Evolutionary conservation across 2,797 vertebrate genomes (phyloP).

Genomic region (Catostomus latipinnis): DNA sequence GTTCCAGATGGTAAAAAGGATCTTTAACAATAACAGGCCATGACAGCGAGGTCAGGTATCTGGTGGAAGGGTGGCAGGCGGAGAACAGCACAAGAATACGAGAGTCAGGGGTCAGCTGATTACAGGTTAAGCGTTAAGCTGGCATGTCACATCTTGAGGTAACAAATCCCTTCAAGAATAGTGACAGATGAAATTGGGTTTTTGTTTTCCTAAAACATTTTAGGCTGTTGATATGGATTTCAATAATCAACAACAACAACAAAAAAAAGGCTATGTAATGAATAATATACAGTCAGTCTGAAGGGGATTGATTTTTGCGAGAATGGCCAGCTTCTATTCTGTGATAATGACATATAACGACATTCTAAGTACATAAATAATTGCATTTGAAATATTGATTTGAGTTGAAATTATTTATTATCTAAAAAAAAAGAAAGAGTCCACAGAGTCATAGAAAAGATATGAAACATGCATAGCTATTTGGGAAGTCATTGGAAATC

Average conservation of each 20-base stretch:
- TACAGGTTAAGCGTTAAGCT: conserved; percentile 78
- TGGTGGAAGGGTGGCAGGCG: conserved; percentile 51
- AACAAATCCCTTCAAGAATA: conserved; percentile 69
- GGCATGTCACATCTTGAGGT: conserved; percentile 74
- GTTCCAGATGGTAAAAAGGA: conserved; percentile 59
- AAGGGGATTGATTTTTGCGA: neutral
- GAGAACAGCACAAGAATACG: conserved; percentile 60
- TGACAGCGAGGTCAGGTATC: conserved; percentile 74
- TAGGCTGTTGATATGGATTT: conserved; percentile 63
- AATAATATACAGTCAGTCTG: conserved; percentile 64
- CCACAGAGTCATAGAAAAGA: too few relatives aligned
- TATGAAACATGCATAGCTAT: too few relatives aligned
- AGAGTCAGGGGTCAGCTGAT: conserved; percentile 74
- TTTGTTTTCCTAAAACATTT: conserved; percentile 69
- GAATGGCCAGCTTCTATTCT: neutral
- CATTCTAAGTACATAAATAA: neutral
- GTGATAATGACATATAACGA: neutral
- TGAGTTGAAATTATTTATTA: conserved; percentile 22
- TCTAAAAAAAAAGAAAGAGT: neutral
- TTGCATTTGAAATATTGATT: conserved; percentile 32
- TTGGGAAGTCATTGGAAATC: too few relatives aligned
- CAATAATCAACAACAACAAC: conserved; percentile 53
- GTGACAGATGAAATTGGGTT: conserved; percentile 64
- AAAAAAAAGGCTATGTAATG: too few relatives aligned
- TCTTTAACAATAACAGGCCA: conserved; percentile 59